Conservation (phyloP, 2,797 vertebrate genomes). For the Mormyrus hasselquistii region DNA sequence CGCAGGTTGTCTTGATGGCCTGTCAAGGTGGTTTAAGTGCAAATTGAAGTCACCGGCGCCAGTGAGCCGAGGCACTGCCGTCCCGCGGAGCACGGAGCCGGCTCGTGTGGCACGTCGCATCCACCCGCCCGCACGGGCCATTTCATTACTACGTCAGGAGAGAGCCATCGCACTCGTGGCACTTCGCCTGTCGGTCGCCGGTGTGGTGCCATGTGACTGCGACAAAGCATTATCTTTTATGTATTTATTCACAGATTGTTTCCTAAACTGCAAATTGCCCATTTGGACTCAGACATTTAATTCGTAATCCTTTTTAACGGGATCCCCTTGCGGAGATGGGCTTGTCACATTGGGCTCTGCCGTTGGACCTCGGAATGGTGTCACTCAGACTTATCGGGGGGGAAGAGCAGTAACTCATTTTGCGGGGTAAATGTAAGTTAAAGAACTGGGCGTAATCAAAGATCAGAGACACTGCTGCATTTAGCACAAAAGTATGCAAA, state of each 20-base stretch:
- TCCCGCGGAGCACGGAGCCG: not conserved
- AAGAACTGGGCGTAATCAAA: not conserved
- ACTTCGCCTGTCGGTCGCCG: not conserved
- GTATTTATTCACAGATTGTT: not conserved
- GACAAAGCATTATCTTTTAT: not conserved
- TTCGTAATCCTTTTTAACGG: not conserved
- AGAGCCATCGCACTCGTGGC: not conserved
- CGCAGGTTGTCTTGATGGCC: conserved; percentile 11
- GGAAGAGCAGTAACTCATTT: not conserved
- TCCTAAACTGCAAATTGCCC: not conserved
- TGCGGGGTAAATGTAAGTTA: not conserved
- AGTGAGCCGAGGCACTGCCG: conserved; percentile 41
- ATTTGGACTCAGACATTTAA: not conserved
- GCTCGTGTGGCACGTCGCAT: not conserved
- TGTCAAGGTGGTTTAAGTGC: conserved; percentile 20
- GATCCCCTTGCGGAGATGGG: not conserved
- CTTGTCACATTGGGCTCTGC: not conserved
- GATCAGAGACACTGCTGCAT: not conserved
- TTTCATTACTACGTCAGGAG: not conserved
- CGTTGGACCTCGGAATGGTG: not conserved
- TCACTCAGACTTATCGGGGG: not conserved
- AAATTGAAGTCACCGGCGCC: conserved; percentile 31
- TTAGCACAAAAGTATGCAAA: not conserved
- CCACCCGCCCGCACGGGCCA: not conserved
- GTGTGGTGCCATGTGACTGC: not conserved